Percentiles rank a stretch among this genome's conserved stretches.
phyloP scores from a whole-genome alignment of 2,113 vertebrate genomes.

The Taurulus bubalis region DNA sequence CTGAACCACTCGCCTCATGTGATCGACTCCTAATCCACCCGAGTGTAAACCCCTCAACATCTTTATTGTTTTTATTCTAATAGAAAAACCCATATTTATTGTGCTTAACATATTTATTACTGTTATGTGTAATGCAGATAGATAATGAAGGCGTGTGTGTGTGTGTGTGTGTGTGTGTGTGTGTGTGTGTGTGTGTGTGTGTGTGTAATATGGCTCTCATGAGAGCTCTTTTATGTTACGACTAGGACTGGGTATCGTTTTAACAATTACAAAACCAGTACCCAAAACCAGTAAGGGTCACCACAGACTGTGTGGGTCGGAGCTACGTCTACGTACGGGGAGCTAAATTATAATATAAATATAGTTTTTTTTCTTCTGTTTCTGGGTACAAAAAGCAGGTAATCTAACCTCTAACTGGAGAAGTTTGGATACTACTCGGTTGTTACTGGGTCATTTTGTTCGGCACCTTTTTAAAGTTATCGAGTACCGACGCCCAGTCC shows the following conservation, averaged over 20 bases:
- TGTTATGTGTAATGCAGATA: slow-evolving; percentile 36
- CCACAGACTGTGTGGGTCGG: too few relatives aligned
- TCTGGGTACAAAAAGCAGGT: not conserved
- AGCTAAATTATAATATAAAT: not conserved
- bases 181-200: slow-evolving; percentile 21
- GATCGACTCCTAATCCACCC: not conserved
- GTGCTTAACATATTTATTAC: slow-evolving; percentile 64
- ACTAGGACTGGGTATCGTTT: not conserved
- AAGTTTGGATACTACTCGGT: not conserved
- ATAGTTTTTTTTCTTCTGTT: not conserved
- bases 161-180: slow-evolving; percentile 22
- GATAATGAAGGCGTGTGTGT: slow-evolving; percentile 32
- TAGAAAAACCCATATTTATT: slow-evolving; percentile 68
- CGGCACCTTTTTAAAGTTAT: too few relatives aligned
- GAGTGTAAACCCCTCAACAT: slow-evolving; percentile 23
- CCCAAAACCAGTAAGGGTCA: too few relatives aligned
- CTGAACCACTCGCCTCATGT: not conserved
- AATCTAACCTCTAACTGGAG: not conserved
- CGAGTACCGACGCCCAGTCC: too few relatives aligned
- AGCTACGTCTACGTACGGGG: too few relatives aligned
- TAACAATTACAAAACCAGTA: too few relatives aligned
- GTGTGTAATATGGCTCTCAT: slow-evolving; percentile 18
- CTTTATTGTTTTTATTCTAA: slow-evolving; percentile 23
- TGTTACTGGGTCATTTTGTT: not conserved
- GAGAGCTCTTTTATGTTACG: slow-evolving; percentile 27